Evolutionary conservation across 2,113 vertebrate genomes (phyloP).

Genomic region (Pelodiscus sinensis): DNA sequence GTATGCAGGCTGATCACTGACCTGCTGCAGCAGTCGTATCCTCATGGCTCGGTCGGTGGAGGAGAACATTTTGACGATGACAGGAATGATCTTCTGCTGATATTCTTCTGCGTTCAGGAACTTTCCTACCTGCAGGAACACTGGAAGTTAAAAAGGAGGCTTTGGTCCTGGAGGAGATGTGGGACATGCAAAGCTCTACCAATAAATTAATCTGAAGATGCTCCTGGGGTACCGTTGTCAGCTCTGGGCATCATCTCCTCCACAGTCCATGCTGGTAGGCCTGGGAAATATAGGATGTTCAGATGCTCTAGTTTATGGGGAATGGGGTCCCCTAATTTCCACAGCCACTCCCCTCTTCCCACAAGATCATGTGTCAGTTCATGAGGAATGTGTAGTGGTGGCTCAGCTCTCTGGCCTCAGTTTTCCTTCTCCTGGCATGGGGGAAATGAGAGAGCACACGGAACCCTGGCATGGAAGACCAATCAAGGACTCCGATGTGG

Average conservation of each 20-base stretch:
- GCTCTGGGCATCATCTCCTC: not conserved
- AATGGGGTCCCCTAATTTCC: not conserved
- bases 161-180: not conserved
- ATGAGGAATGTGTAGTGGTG: not conserved
- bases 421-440: not conserved
- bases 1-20: not conserved
- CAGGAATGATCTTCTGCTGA: conserved; percentile 92
- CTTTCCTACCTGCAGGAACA: conserved; percentile 86
- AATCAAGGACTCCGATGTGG: not conserved
- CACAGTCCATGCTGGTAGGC: not conserved
- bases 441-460: not conserved
- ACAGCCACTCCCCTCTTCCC: not conserved
- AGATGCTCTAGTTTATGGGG: no score
- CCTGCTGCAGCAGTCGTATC: conserved; percentile 93
- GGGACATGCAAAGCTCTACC: not conserved
- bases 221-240: not conserved
- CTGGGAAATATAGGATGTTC: no score
- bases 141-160: not conserved
- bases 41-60: conserved; percentile 94
- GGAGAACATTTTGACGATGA: conserved; percentile 95
- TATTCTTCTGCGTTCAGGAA: conserved; percentile 89
- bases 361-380: not conserved
- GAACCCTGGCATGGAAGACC: not conserved
- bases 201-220: not conserved
- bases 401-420: not conserved